These are phyloP conservation scores for Megalopta genalis DNA, from an alignment of 1,140 invertebrate genomes.

Conservation along the genomic window DNA sequence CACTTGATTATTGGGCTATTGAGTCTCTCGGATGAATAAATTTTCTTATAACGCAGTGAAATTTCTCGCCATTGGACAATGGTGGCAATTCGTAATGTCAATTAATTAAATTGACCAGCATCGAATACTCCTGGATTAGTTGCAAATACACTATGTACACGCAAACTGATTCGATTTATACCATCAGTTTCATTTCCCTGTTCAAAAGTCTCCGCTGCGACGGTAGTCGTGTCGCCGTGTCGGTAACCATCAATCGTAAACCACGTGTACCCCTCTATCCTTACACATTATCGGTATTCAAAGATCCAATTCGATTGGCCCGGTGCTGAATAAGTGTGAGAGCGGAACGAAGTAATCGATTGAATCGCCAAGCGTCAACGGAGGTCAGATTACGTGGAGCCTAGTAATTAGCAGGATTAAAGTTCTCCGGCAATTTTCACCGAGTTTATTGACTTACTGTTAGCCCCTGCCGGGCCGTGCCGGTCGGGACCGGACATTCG, in stretches of 20 bases:
- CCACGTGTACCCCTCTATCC: not conserved
- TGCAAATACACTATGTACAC: too few species aligned
- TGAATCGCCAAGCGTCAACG: not conserved
- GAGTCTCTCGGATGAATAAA: not conserved
- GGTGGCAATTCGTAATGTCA: not conserved
- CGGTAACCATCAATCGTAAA: too few species aligned
- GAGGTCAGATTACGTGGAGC: not conserved
- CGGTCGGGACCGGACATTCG: not conserved
- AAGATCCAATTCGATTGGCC: not conserved
- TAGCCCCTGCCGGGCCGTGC: not conserved
- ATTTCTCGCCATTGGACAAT: not conserved
- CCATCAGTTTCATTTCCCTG: too few species aligned
- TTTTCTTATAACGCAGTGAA: not conserved
- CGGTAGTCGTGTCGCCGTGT: too few species aligned
- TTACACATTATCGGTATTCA: not conserved
- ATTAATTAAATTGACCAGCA: not conserved
- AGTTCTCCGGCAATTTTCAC: constrained; percentile 24
- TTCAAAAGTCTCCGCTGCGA: too few species aligned
- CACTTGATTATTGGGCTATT: not conserved
- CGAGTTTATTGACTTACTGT: constrained; percentile 34
- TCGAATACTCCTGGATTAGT: not conserved
- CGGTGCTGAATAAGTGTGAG: not conserved
- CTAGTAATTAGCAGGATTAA: constrained; percentile 31
- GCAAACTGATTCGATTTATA: too few species aligned
- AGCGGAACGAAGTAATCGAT: not conserved